A percentile compares a stretch with the other conserved stretches of the same genome.
phyloP scores from a whole-genome alignment of 64 coral and sea anemone species.

The Porites lutea region DNA sequence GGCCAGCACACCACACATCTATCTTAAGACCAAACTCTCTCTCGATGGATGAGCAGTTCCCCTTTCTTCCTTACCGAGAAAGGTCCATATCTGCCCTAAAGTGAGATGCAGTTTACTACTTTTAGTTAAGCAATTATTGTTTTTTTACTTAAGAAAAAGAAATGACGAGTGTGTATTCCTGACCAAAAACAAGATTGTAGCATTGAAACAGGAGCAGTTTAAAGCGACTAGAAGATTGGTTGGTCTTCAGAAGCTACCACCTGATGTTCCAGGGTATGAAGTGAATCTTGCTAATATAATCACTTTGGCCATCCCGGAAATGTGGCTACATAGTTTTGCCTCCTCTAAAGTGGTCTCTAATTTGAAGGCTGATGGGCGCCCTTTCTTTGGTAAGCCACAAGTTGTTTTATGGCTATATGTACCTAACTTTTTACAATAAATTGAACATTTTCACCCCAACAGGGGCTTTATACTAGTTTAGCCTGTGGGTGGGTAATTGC shows the following conservation, averaged over 20 bases:
- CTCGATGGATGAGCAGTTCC: conserved; percentile 2
- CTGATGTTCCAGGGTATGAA: not conserved
- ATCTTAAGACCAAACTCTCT: not conserved
- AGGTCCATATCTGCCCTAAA: not conserved
- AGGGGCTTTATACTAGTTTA: no score
- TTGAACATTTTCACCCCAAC: no score
- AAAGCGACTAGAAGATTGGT: not conserved
- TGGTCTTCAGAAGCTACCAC: not conserved
- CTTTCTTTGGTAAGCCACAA: conserved; percentile 23
- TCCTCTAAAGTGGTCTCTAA: not conserved
- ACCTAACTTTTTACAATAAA: no score
- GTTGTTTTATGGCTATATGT: no score
- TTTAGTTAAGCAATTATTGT: not conserved
- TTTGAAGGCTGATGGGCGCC: conserved; percentile 37
- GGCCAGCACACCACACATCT: not conserved
- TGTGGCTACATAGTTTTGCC: not conserved
- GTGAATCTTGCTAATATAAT: not conserved
- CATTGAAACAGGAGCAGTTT: not conserved
- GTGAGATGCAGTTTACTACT: not conserved
- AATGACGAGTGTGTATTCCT: not conserved
- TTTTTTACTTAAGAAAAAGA: not conserved
- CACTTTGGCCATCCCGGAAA: conserved; percentile 22
- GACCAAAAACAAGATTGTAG: conserved; percentile 17
- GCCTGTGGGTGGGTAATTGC: no score
- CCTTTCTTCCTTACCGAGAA: not conserved